Evolutionary conservation across 2,888 invertebrate genomes (phyloP).

Genomic region (Ormyrus nitidulus): DNA sequence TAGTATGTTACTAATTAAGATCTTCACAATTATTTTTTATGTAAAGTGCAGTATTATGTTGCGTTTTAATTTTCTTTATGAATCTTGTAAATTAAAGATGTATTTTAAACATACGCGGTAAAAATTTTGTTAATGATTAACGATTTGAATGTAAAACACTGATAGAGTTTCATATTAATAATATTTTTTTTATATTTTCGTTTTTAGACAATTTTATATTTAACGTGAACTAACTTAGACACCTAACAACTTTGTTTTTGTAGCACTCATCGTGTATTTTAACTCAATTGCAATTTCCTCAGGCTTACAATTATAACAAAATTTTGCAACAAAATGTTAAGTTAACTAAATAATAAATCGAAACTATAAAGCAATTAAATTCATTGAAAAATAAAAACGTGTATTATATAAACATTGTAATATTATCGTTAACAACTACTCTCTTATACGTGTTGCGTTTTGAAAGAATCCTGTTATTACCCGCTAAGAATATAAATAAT

Average conservation of each 20-base stretch:
- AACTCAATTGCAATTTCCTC: background rate
- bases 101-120: background rate
- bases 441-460: constrained; percentile 29
- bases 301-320: background rate
- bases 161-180: background rate
- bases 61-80: constrained; percentile 26
- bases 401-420: constrained; percentile 36
- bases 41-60: constrained; percentile 34
- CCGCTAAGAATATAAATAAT: constrained; percentile 13
- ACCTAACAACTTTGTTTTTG: constrained; percentile 7
- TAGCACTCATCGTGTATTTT: background rate
- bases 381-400: constrained; percentile 23
- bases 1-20: constrained; percentile 1
- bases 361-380: constrained; percentile 32
- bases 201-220: constrained; percentile 7
- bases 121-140: background rate
- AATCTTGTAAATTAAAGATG: constrained; percentile 10
- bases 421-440: constrained; percentile 39
- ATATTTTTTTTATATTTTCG: background rate
- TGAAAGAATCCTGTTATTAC: constrained; percentile 32
- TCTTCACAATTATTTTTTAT: background rate
- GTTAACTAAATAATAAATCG: constrained; percentile 9
- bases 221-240: constrained; percentile 32
- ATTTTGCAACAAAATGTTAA: background rate
- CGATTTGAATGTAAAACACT: constrained; percentile 1